Evolutionary conservation across 2,797 vertebrate species (phyloP), one percentile per base, ranked within the genome.

Genomic region (Chromis chromis): DNA sequence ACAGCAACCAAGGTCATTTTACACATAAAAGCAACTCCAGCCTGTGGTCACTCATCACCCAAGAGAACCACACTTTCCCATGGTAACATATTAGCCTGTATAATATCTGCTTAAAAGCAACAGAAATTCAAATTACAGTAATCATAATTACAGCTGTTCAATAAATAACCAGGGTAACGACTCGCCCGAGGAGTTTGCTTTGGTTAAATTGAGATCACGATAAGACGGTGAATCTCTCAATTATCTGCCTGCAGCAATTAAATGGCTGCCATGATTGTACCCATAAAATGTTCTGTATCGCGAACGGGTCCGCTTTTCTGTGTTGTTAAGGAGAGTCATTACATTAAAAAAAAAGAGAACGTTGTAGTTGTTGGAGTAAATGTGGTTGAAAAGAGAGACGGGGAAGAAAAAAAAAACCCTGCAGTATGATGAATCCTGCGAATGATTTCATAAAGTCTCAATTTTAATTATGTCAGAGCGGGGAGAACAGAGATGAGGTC

Each of bases 391-490:
- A 64, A 36, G 31, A 50, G 14, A 48, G 9, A 24, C 4, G 14
- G 12, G 10, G 10, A 8, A 53, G 14, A 9, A 39, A n/a, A 49
- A 70, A 70, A 73, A 72, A n/a, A n/a, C n/a, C 36, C 9, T 48
- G 39, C 56, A 44, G n/a, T 33, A 50, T 40, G 79, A 78, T 56
- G 71, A 82, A 84, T 67, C 65, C 11, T 40, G 60, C 44, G 65
- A 78, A 87, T 77, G 55, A 75, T 86, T 89, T 84, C 60, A 65
- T 63, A 50, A 83, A 81, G 79, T 85, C 84, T 82, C 76, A 70
- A 59, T 86, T 90, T 92, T 92, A 91, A 93, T 92, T 85, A 91
- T 85, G 81, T 76, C 79, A 68, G 70, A 68, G 78, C 64, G 21
- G 54, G 68, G 75, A 69, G 82, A 88, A 70, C 57, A 67, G 75